Evolutionary conservation across 2,888 invertebrate species (phyloP).

Genomic region (Aporophyla lueneburgensis): DNA sequence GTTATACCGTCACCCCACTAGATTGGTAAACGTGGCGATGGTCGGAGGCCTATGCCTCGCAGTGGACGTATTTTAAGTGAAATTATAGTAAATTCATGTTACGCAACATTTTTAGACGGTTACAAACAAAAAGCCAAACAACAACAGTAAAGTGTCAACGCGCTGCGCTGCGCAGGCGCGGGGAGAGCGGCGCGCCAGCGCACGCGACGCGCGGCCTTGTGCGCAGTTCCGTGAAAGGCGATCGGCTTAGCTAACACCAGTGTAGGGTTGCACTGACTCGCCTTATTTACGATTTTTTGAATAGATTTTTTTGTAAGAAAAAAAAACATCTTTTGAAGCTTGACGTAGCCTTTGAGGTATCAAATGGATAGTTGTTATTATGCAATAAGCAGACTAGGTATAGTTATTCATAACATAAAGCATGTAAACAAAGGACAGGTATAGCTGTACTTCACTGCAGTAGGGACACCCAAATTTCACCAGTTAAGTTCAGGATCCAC

Average conservation of each 20-base stretch:
- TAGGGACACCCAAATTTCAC: too few species aligned
- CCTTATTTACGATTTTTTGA: neutral
- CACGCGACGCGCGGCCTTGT: conserved; percentile 73
- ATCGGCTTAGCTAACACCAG: conserved; percentile 66
- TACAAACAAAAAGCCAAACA: conserved; percentile 27
- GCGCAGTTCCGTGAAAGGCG: conserved; percentile 78
- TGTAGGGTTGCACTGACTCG: conserved; percentile 51
- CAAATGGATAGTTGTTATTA: neutral
- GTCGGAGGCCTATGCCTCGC: neutral
- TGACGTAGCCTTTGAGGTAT: neutral
- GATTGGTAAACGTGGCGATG: neutral
- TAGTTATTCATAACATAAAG: neutral
- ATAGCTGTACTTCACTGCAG: neutral
- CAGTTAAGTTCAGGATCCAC: neutral
- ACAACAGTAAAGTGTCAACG: conserved; percentile 37
- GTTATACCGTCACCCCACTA: too few species aligned
- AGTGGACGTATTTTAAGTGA: too few species aligned
- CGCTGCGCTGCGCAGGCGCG: conserved; percentile 31
- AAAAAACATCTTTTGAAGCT: neutral
- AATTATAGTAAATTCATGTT: neutral
- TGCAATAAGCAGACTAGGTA: neutral
- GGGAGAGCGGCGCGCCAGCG: conserved; percentile 47
- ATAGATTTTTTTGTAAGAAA: too few species aligned
- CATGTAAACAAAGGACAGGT: neutral
- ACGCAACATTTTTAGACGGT: neutral